Evolutionary conservation across 2,888 invertebrate genomes (phyloP), one percentile per base, ranked within the genome.

Genomic region (Campoplex nolae): DNA sequence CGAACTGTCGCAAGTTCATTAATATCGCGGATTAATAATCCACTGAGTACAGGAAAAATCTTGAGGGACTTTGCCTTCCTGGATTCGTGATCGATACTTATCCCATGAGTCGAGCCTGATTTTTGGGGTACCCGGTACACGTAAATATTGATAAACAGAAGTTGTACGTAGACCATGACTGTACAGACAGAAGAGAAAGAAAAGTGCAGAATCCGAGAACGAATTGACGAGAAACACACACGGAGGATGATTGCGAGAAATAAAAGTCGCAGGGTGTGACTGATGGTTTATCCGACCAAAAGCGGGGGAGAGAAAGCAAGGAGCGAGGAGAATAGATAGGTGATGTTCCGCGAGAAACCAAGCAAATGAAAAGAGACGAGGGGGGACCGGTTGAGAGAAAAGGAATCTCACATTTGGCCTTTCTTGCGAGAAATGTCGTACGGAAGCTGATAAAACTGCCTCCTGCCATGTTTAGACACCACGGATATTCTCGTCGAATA

Each of bases 251-350:
- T 93, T 92, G 92, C 91, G 87, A 91, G 92, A 89, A 92, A 92
- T 93, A 93, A 93, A 92, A 93, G 91, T 93, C 92, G 91, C 93
- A 91, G 92, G 92, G 92, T 92, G 92, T 92, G 92, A 92, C 92
- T 93, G 92, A 92, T 93, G 92, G 92, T 91, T 92, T 91, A 90
- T 92, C 90, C 87, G 84, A 89, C 88, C 87, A 83, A 84, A 83
- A 85, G 80, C 83, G 83, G 83, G 16, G 70, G 80, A 75, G 68
- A 87, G 23, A 70, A n/a, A 42, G 74, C 65, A 65, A n/a, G 13
- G 62, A 42, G 48, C 16, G n/a, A 32, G 48, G 77, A 68, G 81
- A 78, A 77, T 71, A 32, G 65, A 58, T 65, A n/a, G 71, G 51
- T 81, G 73, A 65, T 56, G 67, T 28, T 67, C 51, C 13, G 6